A percentile compares a stretch with the other conserved stretches of the same genome.
These are phyloP conservation scores for Petrolisthes cinctipes DNA, from an alignment of 2,888 invertebrate genomes.

Conservation along the genomic window DNA sequence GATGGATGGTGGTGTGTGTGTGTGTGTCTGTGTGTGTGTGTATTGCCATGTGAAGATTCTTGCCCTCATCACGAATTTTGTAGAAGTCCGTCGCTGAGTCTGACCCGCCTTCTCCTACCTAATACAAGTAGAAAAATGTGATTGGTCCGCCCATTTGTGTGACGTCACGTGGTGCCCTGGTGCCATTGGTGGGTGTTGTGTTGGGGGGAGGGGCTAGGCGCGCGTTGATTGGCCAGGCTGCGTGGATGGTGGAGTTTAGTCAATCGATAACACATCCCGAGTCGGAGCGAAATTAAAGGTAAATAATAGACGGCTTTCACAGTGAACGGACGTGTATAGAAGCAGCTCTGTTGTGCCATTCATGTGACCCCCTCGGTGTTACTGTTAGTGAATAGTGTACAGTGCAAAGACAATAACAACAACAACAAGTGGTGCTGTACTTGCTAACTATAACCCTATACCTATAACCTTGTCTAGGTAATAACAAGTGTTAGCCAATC, in stretches of 20 bases:
- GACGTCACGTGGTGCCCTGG: conserved; percentile 42
- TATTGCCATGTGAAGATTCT: conserved; percentile 52
- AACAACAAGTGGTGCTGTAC: conserved; percentile 59
- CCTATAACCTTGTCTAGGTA: conserved; percentile 17
- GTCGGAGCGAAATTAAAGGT: conserved; percentile 65
- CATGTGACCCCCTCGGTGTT: conserved; percentile 60
- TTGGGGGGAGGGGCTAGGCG: conserved; percentile 42
- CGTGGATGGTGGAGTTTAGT: conserved; percentile 53
- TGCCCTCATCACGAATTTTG: conserved; percentile 52
- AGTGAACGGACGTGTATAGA: conserved; percentile 66
- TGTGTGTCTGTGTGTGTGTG: conserved; percentile 25
- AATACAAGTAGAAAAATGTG: conserved; percentile 55
- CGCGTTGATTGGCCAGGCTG: conserved; percentile 56
- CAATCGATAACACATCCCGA: conserved; percentile 65
- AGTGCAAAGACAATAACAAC: conserved; percentile 63
- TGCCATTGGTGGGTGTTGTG: conserved; percentile 46
- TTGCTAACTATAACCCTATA: conserved; percentile 26
- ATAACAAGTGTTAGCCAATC: conserved; percentile 22
- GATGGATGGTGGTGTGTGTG: conserved; percentile 3
- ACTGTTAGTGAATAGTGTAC: conserved; percentile 58
- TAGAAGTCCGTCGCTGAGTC: conserved; percentile 43
- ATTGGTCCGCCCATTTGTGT: conserved; percentile 51
- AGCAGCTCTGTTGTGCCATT: conserved; percentile 65
- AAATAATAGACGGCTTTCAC: conserved; percentile 66
- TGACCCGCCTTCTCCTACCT: conserved; percentile 39